phyloP scores from a whole-genome alignment of 1,140 invertebrate genomes.

The Condylostylus longicornis region DNA sequence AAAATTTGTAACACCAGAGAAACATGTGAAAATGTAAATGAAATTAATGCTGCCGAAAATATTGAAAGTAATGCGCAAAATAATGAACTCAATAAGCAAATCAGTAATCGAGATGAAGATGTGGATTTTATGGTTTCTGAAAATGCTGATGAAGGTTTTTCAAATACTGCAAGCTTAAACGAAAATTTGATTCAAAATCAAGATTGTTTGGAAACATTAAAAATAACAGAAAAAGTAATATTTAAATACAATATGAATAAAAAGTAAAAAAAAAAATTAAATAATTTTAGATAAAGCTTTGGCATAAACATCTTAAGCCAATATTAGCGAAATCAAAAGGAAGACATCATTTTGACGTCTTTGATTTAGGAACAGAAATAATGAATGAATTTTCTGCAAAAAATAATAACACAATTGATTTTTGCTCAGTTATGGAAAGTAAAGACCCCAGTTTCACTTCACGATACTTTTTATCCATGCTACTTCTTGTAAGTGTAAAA shows the following conservation, averaged over 20 bases:
- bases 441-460: constrained; percentile 19
- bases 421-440: constrained; percentile 15
- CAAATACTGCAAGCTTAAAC: no score
- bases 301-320: constrained; percentile 21
- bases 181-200: no score
- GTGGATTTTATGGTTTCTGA: no score
- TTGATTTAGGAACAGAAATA: constrained; percentile 20
- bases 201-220: no score
- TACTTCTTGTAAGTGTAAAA: constrained; percentile 16
- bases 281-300: constrained; percentile 17
- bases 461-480: constrained; percentile 21
- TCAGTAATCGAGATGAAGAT: no score
- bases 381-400: constrained; percentile 9
- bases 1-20: no score
- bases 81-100: no score
- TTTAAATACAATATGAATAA: neutral
- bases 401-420: constrained; percentile 1
- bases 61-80: no score
- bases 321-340: constrained; percentile 19
- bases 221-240: no score
- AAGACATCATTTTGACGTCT: constrained; percentile 25
- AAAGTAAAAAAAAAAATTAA: neutral
- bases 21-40: no score
- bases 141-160: no score
- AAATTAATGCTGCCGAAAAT: no score